A percentile compares a stretch with the other conserved stretches of the same genome.
These are phyloP conservation scores for Cantharis lateralis DNA, from an alignment of 2,888 invertebrate species.

Conservation along the genomic window DNA sequence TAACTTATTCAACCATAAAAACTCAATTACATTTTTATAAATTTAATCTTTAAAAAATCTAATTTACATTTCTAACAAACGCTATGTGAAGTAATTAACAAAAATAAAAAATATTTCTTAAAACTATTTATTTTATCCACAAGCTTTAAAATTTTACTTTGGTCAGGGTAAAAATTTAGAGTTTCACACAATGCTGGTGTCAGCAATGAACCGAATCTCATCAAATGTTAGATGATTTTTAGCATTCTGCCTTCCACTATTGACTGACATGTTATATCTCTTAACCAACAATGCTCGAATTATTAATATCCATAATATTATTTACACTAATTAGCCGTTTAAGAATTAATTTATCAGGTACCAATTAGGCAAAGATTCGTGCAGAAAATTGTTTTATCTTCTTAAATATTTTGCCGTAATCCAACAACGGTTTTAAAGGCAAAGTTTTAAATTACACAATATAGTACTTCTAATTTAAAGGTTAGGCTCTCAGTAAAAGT, in stretches of 20 bases:
- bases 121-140: too few relatives aligned
- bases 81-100: not conserved
- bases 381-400: not conserved
- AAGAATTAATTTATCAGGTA: not conserved
- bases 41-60: not conserved
- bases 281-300: too few relatives aligned
- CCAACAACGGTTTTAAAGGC: not conserved
- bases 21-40: not conserved
- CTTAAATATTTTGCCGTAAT: not conserved
- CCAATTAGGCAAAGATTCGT: not conserved
- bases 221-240: too few relatives aligned
- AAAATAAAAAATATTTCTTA: not conserved
- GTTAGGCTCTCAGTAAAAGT: not conserved
- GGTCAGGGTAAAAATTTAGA: not conserved
- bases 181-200: too few relatives aligned
- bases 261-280: too few relatives aligned
- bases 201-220: too few relatives aligned
- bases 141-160: not conserved
- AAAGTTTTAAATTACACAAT: not conserved
- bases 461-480: not conserved
- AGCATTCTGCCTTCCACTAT: too few relatives aligned
- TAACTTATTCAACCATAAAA: not conserved
- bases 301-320: not conserved
- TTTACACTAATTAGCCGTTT: not conserved
- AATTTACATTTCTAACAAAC: not conserved